Evolutionary conservation across 2,113 vertebrate species (phyloP).

Genomic region (Eidolon helvum): DNA sequence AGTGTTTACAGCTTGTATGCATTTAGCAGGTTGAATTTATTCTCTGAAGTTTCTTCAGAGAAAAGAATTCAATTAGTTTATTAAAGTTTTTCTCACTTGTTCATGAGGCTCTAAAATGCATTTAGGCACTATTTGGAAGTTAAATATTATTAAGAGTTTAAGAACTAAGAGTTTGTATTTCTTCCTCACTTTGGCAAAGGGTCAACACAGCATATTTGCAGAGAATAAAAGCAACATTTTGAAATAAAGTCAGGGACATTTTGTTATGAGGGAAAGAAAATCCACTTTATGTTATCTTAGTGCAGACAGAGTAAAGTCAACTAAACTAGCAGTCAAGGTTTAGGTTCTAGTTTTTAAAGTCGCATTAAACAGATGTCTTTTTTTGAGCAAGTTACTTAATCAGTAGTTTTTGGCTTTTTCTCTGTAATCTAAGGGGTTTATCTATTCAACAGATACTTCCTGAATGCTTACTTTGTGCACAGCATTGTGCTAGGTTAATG

Average conservation of each 20-base stretch:
- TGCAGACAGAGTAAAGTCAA: neutral
- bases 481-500: neutral
- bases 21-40: neutral
- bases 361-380: neutral
- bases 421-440: neutral
- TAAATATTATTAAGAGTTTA: neutral
- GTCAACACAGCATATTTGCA: neutral
- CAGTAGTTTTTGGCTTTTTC: neutral
- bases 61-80: neutral
- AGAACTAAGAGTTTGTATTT: neutral
- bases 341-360: conserved; percentile 9
- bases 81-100: conserved; percentile 50
- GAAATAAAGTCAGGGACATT: neutral
- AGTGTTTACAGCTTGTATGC: neutral
- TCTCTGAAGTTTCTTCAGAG: neutral
- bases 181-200: neutral
- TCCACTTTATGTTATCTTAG: neutral
- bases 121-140: conserved; percentile 5
- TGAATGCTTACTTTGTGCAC: neutral
- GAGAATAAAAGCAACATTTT: neutral
- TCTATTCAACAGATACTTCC: neutral
- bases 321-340: neutral
- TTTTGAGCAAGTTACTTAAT: neutral
- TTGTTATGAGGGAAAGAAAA: neutral
- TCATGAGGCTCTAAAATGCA: neutral